Conservation (phyloP, 2,888 invertebrate species). For the Galeopsomyia nigrocyanea region DNA sequence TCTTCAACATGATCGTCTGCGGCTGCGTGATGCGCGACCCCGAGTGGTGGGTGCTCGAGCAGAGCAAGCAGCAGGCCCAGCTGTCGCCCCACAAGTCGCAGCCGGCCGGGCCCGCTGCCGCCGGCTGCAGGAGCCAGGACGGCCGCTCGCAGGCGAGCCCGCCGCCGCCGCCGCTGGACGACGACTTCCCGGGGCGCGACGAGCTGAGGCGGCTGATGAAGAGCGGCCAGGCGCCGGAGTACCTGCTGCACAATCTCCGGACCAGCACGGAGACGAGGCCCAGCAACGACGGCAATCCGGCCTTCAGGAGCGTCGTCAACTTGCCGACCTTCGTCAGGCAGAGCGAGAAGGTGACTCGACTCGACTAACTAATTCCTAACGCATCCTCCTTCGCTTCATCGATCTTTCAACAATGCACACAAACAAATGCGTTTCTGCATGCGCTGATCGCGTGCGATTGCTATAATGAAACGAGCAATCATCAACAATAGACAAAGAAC, state of each 20-base stretch:
- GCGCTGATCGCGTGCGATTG: no score
- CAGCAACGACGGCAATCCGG: conserved; percentile 69
- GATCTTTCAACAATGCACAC: no score
- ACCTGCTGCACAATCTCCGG: conserved; percentile 75
- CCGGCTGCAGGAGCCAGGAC: conserved; percentile 55
- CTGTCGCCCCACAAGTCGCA: background rate
- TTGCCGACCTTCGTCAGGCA: conserved; percentile 81
- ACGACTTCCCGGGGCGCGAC: conserved; percentile 76
- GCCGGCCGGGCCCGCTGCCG: background rate
- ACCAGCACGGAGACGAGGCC: conserved; percentile 73
- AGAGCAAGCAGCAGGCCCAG: conserved; percentile 69
- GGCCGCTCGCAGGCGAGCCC: conserved; percentile 71
- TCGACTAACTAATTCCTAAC: no score
- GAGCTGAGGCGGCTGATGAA: conserved; percentile 79
- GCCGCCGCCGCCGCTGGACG: conserved; percentile 65
- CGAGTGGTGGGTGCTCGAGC: conserved; percentile 82
- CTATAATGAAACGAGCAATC: no score
- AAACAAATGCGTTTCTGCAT: no score
- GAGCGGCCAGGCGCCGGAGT: conserved; percentile 78
- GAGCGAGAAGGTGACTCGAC: conserved; percentile 75
- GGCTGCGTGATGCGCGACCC: conserved; percentile 91
- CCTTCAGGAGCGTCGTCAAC: conserved; percentile 78
- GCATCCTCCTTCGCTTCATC: no score
- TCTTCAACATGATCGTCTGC: conserved; percentile 87
- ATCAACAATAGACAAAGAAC: no score